These are phyloP conservation scores for Tribolium freemani DNA, from an alignment of 2,888 invertebrate species.

Conservation along the genomic window DNA sequence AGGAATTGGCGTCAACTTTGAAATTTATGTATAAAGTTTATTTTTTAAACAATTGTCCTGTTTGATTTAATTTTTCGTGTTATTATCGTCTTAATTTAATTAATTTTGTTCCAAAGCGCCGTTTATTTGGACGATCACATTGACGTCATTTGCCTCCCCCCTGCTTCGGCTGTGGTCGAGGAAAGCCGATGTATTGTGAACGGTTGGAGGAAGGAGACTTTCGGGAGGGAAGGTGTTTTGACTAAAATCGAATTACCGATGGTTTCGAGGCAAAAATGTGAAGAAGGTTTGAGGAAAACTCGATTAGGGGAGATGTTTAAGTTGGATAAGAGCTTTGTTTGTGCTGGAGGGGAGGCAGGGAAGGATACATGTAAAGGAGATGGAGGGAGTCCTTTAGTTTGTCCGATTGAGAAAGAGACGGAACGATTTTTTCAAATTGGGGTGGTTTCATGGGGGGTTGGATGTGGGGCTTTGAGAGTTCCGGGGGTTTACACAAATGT, in stretches of 20 bases:
- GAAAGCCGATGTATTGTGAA: constrained; percentile 46
- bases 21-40: no score
- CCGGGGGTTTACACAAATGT: constrained; percentile 70
- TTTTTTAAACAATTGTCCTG: no score
- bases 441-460: constrained; percentile 67
- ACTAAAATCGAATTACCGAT: constrained; percentile 52
- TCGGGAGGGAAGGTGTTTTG: constrained; percentile 46
- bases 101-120: constrained; percentile 8
- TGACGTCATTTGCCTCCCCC: constrained; percentile 49
- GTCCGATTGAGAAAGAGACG: constrained; percentile 55
- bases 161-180: constrained; percentile 24
- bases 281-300: constrained; percentile 46
- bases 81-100: no score
- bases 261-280: constrained; percentile 45
- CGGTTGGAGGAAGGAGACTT: constrained; percentile 51
- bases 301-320: constrained; percentile 67
- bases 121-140: constrained; percentile 43
- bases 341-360: constrained; percentile 67
- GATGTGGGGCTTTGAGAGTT: constrained; percentile 59
- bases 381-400: constrained; percentile 49
- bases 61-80: no score
- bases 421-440: background rate
- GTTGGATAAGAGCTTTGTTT: constrained; percentile 71
- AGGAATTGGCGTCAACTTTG: no score
- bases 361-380: constrained; percentile 54